These are phyloP conservation scores for Euwallacea fornicatus DNA, from an alignment of 1,140 invertebrate species.

Conservation along the genomic window DNA sequence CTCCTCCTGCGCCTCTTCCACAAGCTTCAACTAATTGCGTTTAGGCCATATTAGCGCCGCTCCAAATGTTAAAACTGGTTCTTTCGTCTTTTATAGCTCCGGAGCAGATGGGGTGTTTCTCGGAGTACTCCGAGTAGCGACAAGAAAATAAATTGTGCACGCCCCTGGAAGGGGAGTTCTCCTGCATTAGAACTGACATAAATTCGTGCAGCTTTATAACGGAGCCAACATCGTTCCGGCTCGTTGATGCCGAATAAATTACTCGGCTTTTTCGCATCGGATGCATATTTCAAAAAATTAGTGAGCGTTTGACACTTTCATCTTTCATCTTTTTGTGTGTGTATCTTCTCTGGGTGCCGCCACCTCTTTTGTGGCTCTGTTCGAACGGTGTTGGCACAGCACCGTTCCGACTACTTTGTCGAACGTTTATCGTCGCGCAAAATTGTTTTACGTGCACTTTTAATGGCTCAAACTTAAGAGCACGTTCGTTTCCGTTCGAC, in stretches of 20 bases:
- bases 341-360: conserved; percentile 1
- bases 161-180: conserved; percentile 1
- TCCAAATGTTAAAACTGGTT: neutral
- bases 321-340: conserved; percentile 26
- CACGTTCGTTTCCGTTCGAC: no score
- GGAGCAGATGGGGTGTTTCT: neutral
- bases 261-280: conserved; percentile 32
- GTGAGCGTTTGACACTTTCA: conserved; percentile 35
- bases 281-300: conserved; percentile 37
- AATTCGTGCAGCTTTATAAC: conserved; percentile 32
- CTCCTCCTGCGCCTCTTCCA: no score
- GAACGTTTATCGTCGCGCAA: neutral
- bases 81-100: neutral
- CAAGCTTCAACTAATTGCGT: no score
- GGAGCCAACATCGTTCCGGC: conserved; percentile 30
- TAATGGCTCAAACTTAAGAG: neutral
- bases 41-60: no score
- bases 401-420: neutral
- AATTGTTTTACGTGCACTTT: neutral
- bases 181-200: conserved; percentile 26
- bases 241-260: conserved; percentile 36
- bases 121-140: neutral
- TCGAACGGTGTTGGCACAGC: neutral
- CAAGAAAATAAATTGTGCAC: neutral
- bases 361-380: neutral